Conservation (phyloP, 2,113 vertebrate genomes). For the Lophura nycthemera region DNA sequence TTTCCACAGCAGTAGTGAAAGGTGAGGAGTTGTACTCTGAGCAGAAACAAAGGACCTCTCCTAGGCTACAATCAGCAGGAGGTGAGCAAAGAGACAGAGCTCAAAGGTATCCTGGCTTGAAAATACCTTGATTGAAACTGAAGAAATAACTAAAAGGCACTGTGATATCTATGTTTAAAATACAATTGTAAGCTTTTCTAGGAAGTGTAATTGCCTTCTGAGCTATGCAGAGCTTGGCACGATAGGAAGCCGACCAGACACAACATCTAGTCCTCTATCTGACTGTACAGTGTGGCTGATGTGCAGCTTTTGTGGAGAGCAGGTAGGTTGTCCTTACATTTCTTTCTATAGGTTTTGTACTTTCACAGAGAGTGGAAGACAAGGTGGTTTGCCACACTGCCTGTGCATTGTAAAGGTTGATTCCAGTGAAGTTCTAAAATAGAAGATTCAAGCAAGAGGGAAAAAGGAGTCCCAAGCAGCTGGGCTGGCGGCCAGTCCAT, state of each 20-base stretch:
- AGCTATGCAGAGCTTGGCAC: not conserved
- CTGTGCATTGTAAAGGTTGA: rapidly evolving
- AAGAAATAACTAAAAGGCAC: not conserved
- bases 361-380: not conserved
- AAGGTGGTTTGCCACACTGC: rapidly evolving
- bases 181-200: not conserved
- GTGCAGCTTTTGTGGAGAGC: not conserved
- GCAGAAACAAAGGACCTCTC: not conserved
- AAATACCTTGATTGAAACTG: not conserved
- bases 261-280: not conserved
- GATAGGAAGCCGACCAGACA: not conserved
- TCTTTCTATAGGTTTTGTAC: not conserved
- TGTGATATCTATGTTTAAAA: not conserved
- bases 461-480: not conserved
- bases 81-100: conserved; percentile 13
- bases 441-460: not conserved
- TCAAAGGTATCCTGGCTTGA: not conserved
- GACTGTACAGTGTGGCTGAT: not conserved
- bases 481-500: not conserved
- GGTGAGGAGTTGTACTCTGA: conserved; percentile 11
- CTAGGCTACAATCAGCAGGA: conserved; percentile 38
- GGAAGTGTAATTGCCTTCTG: not conserved
- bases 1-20: not conserved
- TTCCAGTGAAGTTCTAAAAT: not conserved
- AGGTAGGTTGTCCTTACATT: not conserved